Evolutionary conservation across 2,797 vertebrate genomes (phyloP).

Genomic region (Lacerta agilis): DNA sequence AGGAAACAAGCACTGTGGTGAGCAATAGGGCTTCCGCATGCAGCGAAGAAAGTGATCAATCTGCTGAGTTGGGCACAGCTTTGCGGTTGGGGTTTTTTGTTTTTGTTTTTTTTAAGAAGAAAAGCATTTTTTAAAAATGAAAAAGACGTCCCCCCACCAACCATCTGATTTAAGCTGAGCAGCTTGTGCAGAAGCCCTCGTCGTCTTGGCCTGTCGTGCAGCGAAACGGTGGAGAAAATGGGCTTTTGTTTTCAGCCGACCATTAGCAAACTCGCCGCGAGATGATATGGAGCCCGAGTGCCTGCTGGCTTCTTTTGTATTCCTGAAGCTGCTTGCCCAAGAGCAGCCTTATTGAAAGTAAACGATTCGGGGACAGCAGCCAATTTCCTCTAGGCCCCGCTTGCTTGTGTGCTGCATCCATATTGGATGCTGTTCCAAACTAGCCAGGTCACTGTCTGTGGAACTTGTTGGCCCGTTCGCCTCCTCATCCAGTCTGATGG

Average conservation of each 20-base stretch:
- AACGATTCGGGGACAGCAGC: background rate
- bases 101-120: slow-evolving; percentile 20
- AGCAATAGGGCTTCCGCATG: slow-evolving; percentile 40
- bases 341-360: background rate
- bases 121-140: background rate
- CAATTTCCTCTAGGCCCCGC: background rate
- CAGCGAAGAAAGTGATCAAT: slow-evolving; percentile 46
- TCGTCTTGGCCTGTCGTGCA: slow-evolving; percentile 1
- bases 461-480: background rate
- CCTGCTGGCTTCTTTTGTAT: fast-evolving
- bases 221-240: slow-evolving; percentile 18
- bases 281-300: background rate
- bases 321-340: background rate
- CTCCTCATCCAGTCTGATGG: background rate
- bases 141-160: slow-evolving; percentile 2
- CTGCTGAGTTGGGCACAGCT: slow-evolving; percentile 15
- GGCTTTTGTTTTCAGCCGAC: slow-evolving; percentile 5
- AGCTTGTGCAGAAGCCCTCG: slow-evolving; percentile 29
- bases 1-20: slow-evolving; percentile 30
- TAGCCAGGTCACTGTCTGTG: background rate
- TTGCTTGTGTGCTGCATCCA: background rate
- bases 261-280: background rate
- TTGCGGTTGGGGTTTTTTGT: background rate
- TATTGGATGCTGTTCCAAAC: background rate
- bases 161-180: slow-evolving; percentile 21